Conservation (phyloP, 2,888 invertebrate species). For the Pachydiplax longipennis region DNA sequence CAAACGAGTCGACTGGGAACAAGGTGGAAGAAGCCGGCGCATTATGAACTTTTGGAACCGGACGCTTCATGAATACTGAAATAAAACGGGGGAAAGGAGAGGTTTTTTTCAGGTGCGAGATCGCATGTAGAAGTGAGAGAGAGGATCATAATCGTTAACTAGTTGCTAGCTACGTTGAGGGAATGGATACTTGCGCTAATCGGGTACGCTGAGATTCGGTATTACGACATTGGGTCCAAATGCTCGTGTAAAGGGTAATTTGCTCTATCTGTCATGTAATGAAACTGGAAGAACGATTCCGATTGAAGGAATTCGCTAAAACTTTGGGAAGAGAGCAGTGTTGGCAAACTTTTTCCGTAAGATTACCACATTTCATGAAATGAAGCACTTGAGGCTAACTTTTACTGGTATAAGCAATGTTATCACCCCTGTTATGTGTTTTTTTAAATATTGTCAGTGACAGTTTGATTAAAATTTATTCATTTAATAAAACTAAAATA, state of each 20-base stretch:
- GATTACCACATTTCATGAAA: no score
- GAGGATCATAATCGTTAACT: no score
- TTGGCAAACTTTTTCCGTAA: no score
- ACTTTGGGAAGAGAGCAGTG: no score
- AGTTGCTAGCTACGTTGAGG: not conserved
- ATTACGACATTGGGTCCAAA: not conserved
- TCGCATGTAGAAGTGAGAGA: not conserved
- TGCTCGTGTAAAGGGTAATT: not conserved
- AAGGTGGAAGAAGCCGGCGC: conserved; percentile 12
- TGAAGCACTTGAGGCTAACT: no score
- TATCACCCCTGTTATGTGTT: no score
- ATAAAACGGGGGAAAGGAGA: not conserved
- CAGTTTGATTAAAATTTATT: no score
- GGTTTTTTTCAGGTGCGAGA: not conserved
- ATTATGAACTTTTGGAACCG: conserved; percentile 40
- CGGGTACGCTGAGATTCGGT: not conserved
- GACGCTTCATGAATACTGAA: conserved; percentile 14
- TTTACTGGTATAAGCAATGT: no score
- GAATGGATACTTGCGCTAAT: not conserved
- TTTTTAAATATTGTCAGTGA: no score
- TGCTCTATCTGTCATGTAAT: not conserved
- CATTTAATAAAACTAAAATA: no score
- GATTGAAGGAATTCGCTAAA: not conserved
- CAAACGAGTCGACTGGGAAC: conserved; percentile 15
- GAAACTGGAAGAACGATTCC: no score